These are phyloP conservation scores for Palythoa heliodiscus DNA, from an alignment of 92 coral and sea anemone genomes.

Conservation along the genomic window DNA sequence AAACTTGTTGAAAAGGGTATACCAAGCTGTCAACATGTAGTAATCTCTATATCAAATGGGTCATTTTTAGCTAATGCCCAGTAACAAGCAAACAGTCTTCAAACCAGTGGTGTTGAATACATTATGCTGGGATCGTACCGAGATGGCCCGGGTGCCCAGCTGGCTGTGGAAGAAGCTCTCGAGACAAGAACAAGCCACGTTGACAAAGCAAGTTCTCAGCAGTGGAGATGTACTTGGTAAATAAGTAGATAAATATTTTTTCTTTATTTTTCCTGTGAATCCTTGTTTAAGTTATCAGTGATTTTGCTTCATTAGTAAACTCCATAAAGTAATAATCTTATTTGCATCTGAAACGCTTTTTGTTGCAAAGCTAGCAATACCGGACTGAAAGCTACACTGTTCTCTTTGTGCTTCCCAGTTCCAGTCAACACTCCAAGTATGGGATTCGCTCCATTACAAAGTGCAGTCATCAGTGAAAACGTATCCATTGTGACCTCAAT, in stretches of 20 bases:
- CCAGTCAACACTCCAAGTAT: constrained; percentile 70
- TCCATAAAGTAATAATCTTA: not conserved
- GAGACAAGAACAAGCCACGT: constrained; percentile 41
- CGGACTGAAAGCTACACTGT: too few relatives aligned
- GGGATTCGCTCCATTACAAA: constrained; percentile 48
- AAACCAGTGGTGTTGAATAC: constrained; percentile 84
- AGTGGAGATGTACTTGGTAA: constrained; percentile 74
- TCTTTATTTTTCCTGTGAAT: not conserved
- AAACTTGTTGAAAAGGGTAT: too few relatives aligned
- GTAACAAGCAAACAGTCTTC: not conserved
- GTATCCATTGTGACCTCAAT: constrained; percentile 48
- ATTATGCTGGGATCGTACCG: constrained; percentile 74
- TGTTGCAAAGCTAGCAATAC: too few relatives aligned
- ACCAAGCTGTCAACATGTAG: not conserved
- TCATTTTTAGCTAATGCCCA: too few relatives aligned
- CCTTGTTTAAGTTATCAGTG: not conserved
- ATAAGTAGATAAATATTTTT: not conserved
- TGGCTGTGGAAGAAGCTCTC: constrained; percentile 52
- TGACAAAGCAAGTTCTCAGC: constrained; percentile 56
- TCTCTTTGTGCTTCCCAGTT: constrained; percentile 36
- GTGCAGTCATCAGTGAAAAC: constrained; percentile 17
- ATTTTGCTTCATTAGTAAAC: too few relatives aligned
- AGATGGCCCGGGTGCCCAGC: constrained; percentile 65
- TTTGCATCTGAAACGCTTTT: too few relatives aligned
- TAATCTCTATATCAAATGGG: too few relatives aligned